A percentile compares a stretch with the other conserved stretches of the same genome.
These are phyloP conservation scores for Phasianus colchicus DNA, from an alignment of 2,113 vertebrate species.

Conservation along the genomic window DNA sequence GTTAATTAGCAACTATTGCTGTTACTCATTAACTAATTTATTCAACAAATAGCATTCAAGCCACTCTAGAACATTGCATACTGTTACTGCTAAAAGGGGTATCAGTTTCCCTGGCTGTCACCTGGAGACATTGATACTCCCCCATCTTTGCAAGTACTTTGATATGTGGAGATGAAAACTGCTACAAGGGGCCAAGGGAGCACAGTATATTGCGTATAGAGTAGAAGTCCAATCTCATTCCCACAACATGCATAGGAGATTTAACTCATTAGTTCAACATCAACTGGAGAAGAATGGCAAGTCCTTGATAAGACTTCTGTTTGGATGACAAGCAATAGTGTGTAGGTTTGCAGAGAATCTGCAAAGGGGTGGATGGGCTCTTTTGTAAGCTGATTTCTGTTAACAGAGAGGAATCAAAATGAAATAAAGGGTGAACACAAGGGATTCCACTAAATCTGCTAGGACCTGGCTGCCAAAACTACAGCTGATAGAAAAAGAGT, in stretches of 20 bases:
- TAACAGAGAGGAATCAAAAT: background rate
- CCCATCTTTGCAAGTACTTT: conserved; percentile 39
- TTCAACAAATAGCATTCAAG: conserved; percentile 69
- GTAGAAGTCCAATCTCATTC: background rate
- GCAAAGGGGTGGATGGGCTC: background rate
- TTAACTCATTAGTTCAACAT: background rate
- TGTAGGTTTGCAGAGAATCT: background rate
- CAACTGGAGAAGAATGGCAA: background rate
- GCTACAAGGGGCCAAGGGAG: background rate
- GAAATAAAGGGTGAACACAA: background rate
- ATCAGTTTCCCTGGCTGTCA: conserved; percentile 69
- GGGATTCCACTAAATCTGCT: background rate
- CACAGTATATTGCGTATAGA: background rate
- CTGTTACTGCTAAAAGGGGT: conserved; percentile 63
- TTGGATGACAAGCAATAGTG: fast-evolving
- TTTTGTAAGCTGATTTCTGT: background rate
- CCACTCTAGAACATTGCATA: conserved; percentile 67
- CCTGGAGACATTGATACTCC: conserved; percentile 68
- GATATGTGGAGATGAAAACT: conserved; percentile 27
- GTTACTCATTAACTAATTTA: conserved; percentile 74
- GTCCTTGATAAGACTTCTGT: background rate
- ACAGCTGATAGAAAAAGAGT: background rate
- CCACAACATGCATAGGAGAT: background rate
- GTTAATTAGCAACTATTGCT: conserved; percentile 73
- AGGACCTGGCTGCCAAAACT: background rate